Percentiles rank a stretch among this genome's conserved stretches.
Evolutionary conservation across 2,113 vertebrate species (phyloP).

Genomic region (Urocitellus parryii): DNA sequence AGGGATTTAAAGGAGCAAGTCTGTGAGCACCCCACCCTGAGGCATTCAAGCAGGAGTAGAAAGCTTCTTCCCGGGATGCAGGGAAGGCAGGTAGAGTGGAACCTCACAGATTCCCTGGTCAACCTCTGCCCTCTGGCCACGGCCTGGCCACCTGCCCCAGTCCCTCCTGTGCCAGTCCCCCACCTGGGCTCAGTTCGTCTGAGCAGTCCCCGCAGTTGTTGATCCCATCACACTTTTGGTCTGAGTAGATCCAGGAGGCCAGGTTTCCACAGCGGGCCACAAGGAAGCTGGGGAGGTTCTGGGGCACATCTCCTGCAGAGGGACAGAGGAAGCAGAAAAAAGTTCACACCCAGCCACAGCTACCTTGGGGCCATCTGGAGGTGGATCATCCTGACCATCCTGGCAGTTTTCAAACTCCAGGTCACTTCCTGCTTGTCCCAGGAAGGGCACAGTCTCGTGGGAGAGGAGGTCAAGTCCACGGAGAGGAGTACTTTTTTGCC

Average conservation of each 20-base stretch:
- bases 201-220: constrained; percentile 92
- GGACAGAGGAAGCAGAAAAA: background rate
- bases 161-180: constrained; percentile 62
- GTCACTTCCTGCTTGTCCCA: too few relatives aligned
- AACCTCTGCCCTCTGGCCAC: background rate
- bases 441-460: background rate
- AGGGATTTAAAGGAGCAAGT: background rate
- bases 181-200: constrained; percentile 86
- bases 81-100: background rate
- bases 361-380: background rate
- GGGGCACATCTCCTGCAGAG: constrained; percentile 86
- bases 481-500: background rate
- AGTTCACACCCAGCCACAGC: background rate
- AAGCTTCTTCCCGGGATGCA: background rate
- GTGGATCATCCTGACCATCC: background rate
- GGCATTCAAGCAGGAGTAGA: background rate
- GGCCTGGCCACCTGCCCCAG: background rate
- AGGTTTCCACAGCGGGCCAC: constrained; percentile 87
- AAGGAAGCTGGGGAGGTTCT: constrained; percentile 85
- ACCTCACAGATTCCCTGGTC: background rate
- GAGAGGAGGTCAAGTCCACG: background rate
- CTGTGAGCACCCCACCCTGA: background rate
- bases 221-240: constrained; percentile 85
- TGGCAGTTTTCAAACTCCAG: background rate
- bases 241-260: constrained; percentile 86